phyloP scores from a whole-genome alignment of 2,888 invertebrate genomes.

The Erebia epiphron region DNA sequence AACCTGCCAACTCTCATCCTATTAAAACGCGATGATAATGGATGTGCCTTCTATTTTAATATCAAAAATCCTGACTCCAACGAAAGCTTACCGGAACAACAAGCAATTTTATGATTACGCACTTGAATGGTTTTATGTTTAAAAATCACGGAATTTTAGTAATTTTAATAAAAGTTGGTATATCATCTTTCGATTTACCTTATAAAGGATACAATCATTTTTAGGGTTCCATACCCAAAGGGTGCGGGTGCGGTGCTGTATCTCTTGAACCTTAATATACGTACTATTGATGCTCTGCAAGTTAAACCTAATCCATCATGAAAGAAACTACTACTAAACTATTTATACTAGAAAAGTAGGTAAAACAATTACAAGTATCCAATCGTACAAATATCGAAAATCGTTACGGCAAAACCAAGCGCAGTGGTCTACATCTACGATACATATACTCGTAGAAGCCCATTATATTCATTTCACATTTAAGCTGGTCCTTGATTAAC shows the following conservation, averaged over 20 bases:
- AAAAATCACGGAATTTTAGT: background rate
- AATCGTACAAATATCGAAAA: slow-evolving; percentile 26
- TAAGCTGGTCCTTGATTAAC: slow-evolving; percentile 9
- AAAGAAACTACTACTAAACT: no score
- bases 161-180: background rate
- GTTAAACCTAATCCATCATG: background rate
- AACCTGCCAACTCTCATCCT: slow-evolving; percentile 75
- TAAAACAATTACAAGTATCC: slow-evolving; percentile 16
- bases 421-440: background rate
- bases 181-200: background rate
- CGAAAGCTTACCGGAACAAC: slow-evolving; percentile 23
- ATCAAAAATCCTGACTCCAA: slow-evolving; percentile 40
- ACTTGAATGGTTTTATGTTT: background rate
- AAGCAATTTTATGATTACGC: background rate
- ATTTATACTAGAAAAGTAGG: background rate
- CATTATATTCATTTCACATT: slow-evolving; percentile 10
- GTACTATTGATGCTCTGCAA: no score
- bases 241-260: no score
- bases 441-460: slow-evolving; percentile 1
- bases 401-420: slow-evolving; percentile 9
- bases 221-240: no score
- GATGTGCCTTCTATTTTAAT: slow-evolving; percentile 56
- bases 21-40: slow-evolving; percentile 73
- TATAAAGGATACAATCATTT: background rate
- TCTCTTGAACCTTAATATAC: no score